Conservation (phyloP, 2,888 invertebrate genomes). For the Hydriomena furcata region DNA sequence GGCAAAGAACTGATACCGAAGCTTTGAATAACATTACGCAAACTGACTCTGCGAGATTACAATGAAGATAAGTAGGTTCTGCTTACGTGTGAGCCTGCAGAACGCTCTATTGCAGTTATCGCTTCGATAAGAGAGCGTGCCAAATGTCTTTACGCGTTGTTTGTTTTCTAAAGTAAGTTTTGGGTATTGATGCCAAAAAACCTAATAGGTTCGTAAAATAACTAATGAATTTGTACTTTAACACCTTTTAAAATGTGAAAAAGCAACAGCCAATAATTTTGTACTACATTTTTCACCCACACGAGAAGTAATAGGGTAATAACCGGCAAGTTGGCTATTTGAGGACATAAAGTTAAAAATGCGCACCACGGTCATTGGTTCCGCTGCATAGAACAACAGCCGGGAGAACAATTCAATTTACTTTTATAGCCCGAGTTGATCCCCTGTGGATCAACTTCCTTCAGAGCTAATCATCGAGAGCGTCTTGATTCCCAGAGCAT, state of each 20-base stretch:
- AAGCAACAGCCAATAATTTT: conserved; percentile 22
- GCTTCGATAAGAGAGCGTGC: conserved; percentile 32
- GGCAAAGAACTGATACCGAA: conserved; percentile 58
- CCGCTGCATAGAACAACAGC: conserved; percentile 63
- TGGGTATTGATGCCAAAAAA: conserved; percentile 23
- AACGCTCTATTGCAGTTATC: conserved; percentile 36
- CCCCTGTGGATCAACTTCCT: conserved; percentile 67
- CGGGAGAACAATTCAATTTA: conserved; percentile 79
- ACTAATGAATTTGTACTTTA: too few relatives aligned
- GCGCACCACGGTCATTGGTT: conserved; percentile 54
- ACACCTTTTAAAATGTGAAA: background rate
- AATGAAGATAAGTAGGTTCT: conserved; percentile 35
- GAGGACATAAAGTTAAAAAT: conserved; percentile 62
- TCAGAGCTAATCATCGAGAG: conserved; percentile 62
- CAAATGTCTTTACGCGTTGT: conserved; percentile 33
- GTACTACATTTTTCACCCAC: conserved; percentile 33
- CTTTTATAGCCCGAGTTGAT: conserved; percentile 75
- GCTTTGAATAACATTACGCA: conserved; percentile 55
- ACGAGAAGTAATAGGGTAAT: conserved; percentile 38
- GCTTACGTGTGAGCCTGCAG: conserved; percentile 33
- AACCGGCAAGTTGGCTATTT: conserved; percentile 45
- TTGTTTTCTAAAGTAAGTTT: conserved; percentile 16
- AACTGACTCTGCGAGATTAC: conserved; percentile 42
- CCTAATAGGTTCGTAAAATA: conserved; percentile 11
- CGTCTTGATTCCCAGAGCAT: conserved; percentile 47